phyloP scores from a whole-genome alignment of 1,140 invertebrate genomes.

The Agrypnia vestita region DNA sequence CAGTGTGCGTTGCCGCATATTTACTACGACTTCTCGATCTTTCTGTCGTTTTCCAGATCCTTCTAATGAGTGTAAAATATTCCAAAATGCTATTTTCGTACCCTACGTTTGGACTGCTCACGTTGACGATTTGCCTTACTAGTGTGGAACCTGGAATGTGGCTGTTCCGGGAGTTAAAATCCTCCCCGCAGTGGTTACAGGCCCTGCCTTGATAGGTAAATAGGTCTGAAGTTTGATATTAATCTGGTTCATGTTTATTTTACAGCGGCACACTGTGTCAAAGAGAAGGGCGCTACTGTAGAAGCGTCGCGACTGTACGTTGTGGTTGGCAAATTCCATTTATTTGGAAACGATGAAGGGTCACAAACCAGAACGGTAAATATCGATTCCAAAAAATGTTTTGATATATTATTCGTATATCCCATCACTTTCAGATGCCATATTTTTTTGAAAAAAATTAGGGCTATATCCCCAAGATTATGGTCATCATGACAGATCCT shows the following conservation, averaged over 20 bases:
- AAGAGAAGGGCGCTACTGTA: background rate
- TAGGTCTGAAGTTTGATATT: background rate
- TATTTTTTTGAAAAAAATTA: no score
- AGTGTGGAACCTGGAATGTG: no score
- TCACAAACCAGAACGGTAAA: background rate
- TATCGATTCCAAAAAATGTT: background rate
- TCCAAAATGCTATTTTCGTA: background rate
- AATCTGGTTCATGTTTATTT: background rate
- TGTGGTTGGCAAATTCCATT: background rate
- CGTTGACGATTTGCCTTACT: background rate
- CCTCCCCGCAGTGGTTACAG: no score
- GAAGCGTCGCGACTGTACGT: background rate
- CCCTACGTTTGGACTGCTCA: no score
- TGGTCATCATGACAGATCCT: background rate
- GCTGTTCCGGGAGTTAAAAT: no score
- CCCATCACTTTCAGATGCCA: no score
- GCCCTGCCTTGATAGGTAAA: background rate
- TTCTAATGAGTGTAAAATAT: background rate
- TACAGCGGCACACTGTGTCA: background rate
- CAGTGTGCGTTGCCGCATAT: no score
- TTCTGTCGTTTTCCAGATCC: no score
- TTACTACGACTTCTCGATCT: no score
- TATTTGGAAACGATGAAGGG: background rate
- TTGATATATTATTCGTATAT: no score
- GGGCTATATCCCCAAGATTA: background rate